Evolutionary conservation across 1,140 invertebrate species (phyloP), one percentile per base, ranked within the genome.

Genomic region (Ceratosolen fusciceps): DNA sequence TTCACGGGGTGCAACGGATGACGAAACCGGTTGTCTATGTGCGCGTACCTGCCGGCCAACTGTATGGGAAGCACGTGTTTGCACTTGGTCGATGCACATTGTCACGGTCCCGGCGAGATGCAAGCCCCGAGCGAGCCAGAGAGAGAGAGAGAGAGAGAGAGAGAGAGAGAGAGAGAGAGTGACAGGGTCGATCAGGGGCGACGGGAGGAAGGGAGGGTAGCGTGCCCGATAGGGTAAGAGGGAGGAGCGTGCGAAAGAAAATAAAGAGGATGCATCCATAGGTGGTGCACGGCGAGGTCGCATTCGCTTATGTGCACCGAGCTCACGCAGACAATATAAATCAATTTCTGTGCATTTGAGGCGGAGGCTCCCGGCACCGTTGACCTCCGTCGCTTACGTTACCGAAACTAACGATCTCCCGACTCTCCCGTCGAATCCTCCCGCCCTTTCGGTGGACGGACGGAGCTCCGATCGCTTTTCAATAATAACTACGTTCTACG

Each of bases 191-290:
- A n/a, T n/a, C n/a, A n/a, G n/a, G n/a, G n/a, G n/a, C n/a, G n/a
- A n/a, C n/a, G n/a, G n/a, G n/a, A n/a, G 21, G n/a, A 19, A 21
- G 2, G n/a, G n/a, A 47, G 39, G 24, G 12, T 47, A 12, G 0
- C 1, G 24, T 21, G 24, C 49, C 26, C 10, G 21, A 3, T 26
- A 5, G 21, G 43, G 54, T 5, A 14, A 29, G 1, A 54, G 29
- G 31, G 37, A 21, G n/a, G 43, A 75, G 39, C 74, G 43, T 67
- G 60, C 60, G 74, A 75, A 67, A 75, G 60, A 75, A 67, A 75
- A 67, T 67, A 65, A 47, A 49, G 2, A 19, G 21, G 49, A 52
- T 52, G 49, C 49, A 52, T 52, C n/a, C n/a, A n/a, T n/a, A n/a
- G n/a, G n/a, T 4, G 49, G 12, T 52, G 10, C 49, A 21, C 49